Evolutionary conservation across 2,888 invertebrate genomes (phyloP), one percentile per base, ranked within the genome.

Genomic region (Pristionchus japonicus): DNA sequence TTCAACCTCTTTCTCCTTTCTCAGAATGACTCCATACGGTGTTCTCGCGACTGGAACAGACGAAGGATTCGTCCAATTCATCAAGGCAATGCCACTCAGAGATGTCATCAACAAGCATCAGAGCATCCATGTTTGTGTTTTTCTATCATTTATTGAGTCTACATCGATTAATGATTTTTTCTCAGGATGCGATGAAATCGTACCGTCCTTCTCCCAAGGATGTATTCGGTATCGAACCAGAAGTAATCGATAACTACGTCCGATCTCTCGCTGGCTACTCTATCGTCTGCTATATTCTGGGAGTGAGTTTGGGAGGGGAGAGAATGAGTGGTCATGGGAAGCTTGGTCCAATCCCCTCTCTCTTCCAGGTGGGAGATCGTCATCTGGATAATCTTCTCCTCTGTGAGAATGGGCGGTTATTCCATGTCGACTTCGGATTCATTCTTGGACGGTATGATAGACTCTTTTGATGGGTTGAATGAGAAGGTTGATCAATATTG

Each of bases 341-440:
- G 3, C 17, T 17, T 13, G 2, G 31, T 1, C 34, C 34, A 17
- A 70, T 70, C 27, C 23, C 64, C 23, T 40, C 20, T 61, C 20
- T 37, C 13, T 86, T 52, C 15, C 37, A 87, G 87, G 87, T 88
- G 13, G 92, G 92, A 70, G 94, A 94, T 86, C 93, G 94, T 9
- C 99, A 99, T 96, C 96, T 99, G 91, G 99, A 99, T 95, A 99
- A 99, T 95, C 95, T 99, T 74, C 96, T 99, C 74, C 96, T 99
- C 4, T 98, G 98, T 9, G 96, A 96, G 64, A 96, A 96, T 87
- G 99, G 99, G 57, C 92, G 97, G 92, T 95, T 98, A 84, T 98
- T 98, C 95, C 98, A 98, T 95, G 98, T 98, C 91, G 98, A 98
- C 95, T 99, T 99, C 95, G 99, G 99, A 3, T 99, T 98, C 95